phyloP scores from a whole-genome alignment of 1,140 invertebrate genomes.

The Apis dorsata region DNA sequence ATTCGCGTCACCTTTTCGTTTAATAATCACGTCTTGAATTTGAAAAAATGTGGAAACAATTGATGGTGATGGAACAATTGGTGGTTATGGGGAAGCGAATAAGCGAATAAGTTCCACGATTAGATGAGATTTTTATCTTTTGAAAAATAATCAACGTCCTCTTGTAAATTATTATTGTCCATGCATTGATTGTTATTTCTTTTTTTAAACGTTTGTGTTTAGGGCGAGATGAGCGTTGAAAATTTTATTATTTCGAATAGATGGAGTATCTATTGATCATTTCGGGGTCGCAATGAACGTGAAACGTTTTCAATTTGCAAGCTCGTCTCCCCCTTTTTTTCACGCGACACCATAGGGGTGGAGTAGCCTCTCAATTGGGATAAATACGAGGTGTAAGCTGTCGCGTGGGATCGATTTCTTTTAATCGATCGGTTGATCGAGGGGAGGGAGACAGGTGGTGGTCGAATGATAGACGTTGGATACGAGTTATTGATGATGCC shows the following conservation, averaged over 20 bases:
- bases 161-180: too few relatives aligned
- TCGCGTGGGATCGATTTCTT: constrained; percentile 30
- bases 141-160: too few relatives aligned
- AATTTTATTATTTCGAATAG: neutral
- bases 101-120: too few relatives aligned
- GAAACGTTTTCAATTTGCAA: neutral
- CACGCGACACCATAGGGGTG: neutral
- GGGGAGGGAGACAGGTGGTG: neutral
- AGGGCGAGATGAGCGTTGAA: neutral
- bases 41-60: too few relatives aligned
- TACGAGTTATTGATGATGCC: constrained; percentile 10
- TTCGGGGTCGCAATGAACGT: too few relatives aligned
- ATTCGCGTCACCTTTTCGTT: neutral
- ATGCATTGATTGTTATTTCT: too few relatives aligned
- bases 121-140: too few relatives aligned
- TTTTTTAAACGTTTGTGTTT: too few relatives aligned
- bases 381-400: constrained; percentile 6
- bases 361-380: constrained; percentile 12
- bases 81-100: too few relatives aligned
- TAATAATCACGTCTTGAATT: neutral
- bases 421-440: constrained; percentile 4
- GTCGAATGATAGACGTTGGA: neutral
- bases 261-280: neutral
- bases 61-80: too few relatives aligned
- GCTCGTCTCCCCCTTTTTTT: neutral